Evolutionary conservation across 1,140 invertebrate genomes (phyloP), one percentile per base, ranked within the genome.

Genomic region (Temnothorax longispinosus): DNA sequence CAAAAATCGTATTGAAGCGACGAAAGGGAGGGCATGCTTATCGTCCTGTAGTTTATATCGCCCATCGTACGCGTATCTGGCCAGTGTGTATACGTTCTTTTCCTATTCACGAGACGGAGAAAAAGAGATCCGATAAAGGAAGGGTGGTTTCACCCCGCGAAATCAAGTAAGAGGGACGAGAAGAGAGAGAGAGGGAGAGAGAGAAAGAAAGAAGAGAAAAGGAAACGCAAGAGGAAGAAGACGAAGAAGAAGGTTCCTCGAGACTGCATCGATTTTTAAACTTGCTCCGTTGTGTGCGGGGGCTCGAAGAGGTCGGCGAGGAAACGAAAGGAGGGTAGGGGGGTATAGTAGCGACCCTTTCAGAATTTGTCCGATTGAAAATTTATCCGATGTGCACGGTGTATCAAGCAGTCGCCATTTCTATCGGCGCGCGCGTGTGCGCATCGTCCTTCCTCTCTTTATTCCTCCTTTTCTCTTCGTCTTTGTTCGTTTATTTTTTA

Each of bases 291-390:
- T 35, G 75, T 52, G 54, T 75, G 78, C 74, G 47, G 38, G 41
- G 74, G 15, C 11, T 64, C 38, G 52, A 54, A 54, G 54, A 50
- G 21, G 41, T 41, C 32, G 52, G 67, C 3, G 8, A 74, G 32
- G 87, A 41, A 52, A 21, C 64, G 32, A 44, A n/a, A 52, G 67
- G 50, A 50, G 38, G 54, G 67, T 50, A 47, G 47, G 38, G 54
- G 38, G 52, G 52, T 77, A 35, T 58, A 69, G 80, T 84, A 85
- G 78, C 72, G 82, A 89, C 88, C 88, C 90, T 92, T 94, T 94
- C 91, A 92, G 92, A 94, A 94, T 94, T 94, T 94, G 87, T 92
- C 88, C 93, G 91, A 94, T 94, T 94, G 93, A 94, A 94, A 94
- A 94, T 94, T 93, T 94, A 94, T 93, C 92, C 91, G 89, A 93